phyloP scores from a whole-genome alignment of 2,797 vertebrate genomes.

The Falco columbarius region DNA sequence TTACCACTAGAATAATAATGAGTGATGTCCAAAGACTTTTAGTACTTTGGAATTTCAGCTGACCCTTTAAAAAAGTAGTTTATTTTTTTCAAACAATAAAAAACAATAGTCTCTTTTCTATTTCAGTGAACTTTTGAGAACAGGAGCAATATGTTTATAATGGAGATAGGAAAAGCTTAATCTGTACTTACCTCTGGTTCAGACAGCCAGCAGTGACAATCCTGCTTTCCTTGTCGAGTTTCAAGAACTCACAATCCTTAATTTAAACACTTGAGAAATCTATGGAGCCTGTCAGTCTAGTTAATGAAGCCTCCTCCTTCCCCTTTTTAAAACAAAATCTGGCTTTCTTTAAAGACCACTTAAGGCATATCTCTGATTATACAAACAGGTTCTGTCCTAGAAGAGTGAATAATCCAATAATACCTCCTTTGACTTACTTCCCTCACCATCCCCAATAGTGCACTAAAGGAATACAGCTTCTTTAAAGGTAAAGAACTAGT shows the following conservation, averaged over 20 bases:
- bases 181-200: slow-evolving; percentile 76
- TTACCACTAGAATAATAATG: slow-evolving; percentile 7
- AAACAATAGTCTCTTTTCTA: neutral
- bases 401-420: slow-evolving; percentile 65
- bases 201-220: slow-evolving; percentile 75
- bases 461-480: neutral
- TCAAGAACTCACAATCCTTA: slow-evolving; percentile 80
- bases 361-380: slow-evolving; percentile 77
- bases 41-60: slow-evolving; percentile 19
- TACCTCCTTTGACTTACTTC: slow-evolving; percentile 27
- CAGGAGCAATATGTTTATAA: slow-evolving; percentile 61
- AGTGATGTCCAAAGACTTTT: neutral
- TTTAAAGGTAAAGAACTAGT: neutral
- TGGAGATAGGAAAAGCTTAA: slow-evolving; percentile 74
- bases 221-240: slow-evolving; percentile 75
- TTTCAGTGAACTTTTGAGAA: slow-evolving; percentile 25
- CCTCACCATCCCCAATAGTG: neutral
- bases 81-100: neutral
- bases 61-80: neutral
- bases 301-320: slow-evolving; percentile 77
- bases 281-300: slow-evolving; percentile 80
- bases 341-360: slow-evolving; percentile 75
- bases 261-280: slow-evolving; percentile 83
- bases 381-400: slow-evolving; percentile 72
- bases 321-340: slow-evolving; percentile 77